A percentile compares a stretch with the other conserved stretches of the same genome.
These are phyloP conservation scores for Melanaphis sacchari DNA, from an alignment of 1,140 invertebrate genomes.

Conservation along the genomic window DNA sequence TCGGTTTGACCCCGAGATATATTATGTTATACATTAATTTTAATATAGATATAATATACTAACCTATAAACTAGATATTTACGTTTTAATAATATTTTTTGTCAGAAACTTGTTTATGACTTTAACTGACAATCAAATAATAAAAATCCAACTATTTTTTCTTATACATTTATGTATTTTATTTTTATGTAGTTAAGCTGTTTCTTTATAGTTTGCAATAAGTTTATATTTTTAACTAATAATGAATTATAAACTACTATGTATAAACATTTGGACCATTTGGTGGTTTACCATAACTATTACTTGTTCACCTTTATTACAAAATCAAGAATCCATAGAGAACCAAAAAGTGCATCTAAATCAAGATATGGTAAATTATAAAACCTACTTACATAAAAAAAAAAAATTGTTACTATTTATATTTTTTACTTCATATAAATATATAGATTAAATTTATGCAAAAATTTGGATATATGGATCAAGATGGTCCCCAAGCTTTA, in stretches of 20 bases:
- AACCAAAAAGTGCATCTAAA: not conserved
- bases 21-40: not conserved
- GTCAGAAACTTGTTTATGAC: not conserved
- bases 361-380: conserved; percentile 33
- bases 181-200: not conserved
- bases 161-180: not conserved
- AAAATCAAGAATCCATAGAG: not conserved
- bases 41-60: not conserved
- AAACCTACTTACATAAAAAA: not conserved
- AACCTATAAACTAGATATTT: not conserved
- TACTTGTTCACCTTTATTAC: not conserved
- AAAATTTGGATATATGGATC: conserved; percentile 70
- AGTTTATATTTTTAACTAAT: not conserved
- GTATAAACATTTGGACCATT: not conserved
- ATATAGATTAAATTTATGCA: conserved; percentile 70
- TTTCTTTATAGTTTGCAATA: not conserved
- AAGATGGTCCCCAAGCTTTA: conserved; percentile 65
- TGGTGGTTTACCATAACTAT: not conserved
- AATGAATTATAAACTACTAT: conserved; percentile 12
- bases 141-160: not conserved
- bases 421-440: not conserved
- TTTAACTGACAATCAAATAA: not conserved
- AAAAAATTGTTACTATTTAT: not conserved
- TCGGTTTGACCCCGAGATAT: not conserved
- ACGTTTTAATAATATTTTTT: not conserved